Base-by-base conservation (phyloP, 2,113 vertebrate species). In the Ceyx melanurus region DNA sequence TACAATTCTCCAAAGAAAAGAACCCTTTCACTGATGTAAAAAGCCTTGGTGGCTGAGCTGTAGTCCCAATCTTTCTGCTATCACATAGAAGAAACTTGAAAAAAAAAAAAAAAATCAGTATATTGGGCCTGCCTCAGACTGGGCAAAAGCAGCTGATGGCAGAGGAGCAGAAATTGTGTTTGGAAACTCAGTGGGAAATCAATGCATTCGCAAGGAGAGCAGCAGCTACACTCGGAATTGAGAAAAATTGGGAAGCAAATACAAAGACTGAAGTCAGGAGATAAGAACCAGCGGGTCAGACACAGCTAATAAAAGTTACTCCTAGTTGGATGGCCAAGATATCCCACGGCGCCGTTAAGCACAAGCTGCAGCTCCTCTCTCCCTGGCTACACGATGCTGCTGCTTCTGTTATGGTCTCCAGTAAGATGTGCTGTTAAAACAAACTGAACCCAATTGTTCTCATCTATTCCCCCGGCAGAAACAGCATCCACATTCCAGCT, bases 131-230 rank as follows among this genome's bases (percentile, higher is more conserved):
- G 62, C 46, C 60, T 82, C 1, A 0, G 22, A 73, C 73, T 77
- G 46, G 56, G 89, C 87, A 95, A 91, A 87, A 89, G 78, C 82
- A 91, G 37, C 85, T 92, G 89, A 94, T 70, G 91, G 79, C 88
- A 93, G 46, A 84, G 64, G 15, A 51, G 42, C 46, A 87, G 50
- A 79, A 89, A 85, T 23, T 82, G 26, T 88, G 78, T 92, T 87
- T 89, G 62, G 45, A 93, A 95, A 91, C 62, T 89, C 62, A 70
- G 35, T 2, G 42, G n/a, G 79, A 92, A 85, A 94, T 33, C 87
- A 93, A 87, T 33, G 79, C 3, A 5, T 71, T 74, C 37, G 58
- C 45, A 85, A 82, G 64, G 85, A 79, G 1, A 89, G 9, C 48
- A 85, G 45, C 67, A 88, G 16, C 65, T 65, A 68, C 15, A 16